Percentiles rank a stretch among this genome's conserved stretches.
Evolutionary conservation across 2,113 vertebrate genomes (phyloP).

Genomic region (Oceanodroma tethys): DNA sequence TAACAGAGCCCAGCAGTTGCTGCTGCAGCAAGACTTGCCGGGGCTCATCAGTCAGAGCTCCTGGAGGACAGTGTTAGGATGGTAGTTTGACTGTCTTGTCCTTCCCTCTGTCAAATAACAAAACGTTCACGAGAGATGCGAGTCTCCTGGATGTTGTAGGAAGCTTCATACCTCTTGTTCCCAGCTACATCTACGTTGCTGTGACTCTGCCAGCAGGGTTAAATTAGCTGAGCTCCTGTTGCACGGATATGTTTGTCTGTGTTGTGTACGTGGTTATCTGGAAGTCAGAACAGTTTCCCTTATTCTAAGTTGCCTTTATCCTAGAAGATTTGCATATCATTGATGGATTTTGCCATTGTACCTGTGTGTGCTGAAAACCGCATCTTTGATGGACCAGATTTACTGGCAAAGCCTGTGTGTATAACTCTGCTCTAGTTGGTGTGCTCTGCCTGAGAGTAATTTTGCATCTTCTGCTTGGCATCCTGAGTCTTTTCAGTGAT

Average conservation of each 20-base stretch:
- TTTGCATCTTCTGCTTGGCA: neutral
- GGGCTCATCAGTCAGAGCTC: neutral
- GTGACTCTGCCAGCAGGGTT: neutral
- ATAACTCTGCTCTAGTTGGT: fast-evolving
- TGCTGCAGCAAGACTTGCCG: neutral
- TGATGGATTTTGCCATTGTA: neutral
- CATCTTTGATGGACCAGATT: neutral
- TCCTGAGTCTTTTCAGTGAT: neutral
- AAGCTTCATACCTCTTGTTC: neutral
- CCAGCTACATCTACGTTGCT: neutral
- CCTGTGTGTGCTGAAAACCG: neutral
- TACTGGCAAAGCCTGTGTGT: neutral
- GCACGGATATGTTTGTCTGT: fast-evolving
- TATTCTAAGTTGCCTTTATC: neutral
- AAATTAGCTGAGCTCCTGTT: neutral
- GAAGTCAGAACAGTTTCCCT: neutral
- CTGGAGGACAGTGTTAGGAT: neutral
- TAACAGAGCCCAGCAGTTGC: fast-evolving
- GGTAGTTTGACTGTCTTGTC: neutral
- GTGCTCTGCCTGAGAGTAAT: neutral
- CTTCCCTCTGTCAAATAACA: neutral
- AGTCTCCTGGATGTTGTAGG: neutral
- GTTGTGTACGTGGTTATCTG: neutral
- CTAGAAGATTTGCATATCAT: fast-evolving
- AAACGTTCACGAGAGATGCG: fast-evolving